phyloP scores from a whole-genome alignment of 2,113 vertebrate genomes.

The Procavia capensis region DNA sequence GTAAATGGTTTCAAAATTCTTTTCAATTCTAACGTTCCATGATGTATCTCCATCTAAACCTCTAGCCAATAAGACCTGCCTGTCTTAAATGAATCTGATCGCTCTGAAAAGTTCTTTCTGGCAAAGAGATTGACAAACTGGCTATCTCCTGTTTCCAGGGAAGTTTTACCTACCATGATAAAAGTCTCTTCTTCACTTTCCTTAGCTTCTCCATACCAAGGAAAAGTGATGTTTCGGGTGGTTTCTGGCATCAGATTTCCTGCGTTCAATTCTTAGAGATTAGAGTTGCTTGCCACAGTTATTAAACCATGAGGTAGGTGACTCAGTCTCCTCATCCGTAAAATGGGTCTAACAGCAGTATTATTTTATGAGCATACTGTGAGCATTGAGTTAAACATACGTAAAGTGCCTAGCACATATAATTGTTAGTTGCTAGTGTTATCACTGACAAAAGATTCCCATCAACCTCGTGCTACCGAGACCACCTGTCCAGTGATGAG shows the following conservation, averaged over 20 bases:
- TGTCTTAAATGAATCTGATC: neutral
- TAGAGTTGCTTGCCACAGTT: neutral
- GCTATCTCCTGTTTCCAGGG: neutral
- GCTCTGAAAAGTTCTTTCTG: neutral
- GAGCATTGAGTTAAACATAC: neutral
- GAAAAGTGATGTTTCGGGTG: neutral
- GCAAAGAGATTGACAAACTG: neutral
- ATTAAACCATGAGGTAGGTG: neutral
- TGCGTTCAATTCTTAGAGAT: neutral
- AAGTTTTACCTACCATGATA: neutral
- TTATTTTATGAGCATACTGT: neutral
- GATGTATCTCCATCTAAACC: neutral
- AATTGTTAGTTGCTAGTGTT: neutral
- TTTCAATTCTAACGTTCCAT: neutral
- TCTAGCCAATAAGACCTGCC: neutral
- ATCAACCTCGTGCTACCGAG: neutral
- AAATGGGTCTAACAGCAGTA: neutral
- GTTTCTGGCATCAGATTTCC: neutral
- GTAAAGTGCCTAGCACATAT: neutral
- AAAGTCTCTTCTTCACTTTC: neutral
- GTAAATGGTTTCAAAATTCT: neutral
- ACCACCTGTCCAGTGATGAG: neutral
- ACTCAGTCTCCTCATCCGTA: neutral
- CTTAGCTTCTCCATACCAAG: neutral
- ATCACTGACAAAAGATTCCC: neutral